These are phyloP conservation scores for Lineus longissimus DNA, from an alignment of 1,140 invertebrate genomes.

Conservation along the genomic window DNA sequence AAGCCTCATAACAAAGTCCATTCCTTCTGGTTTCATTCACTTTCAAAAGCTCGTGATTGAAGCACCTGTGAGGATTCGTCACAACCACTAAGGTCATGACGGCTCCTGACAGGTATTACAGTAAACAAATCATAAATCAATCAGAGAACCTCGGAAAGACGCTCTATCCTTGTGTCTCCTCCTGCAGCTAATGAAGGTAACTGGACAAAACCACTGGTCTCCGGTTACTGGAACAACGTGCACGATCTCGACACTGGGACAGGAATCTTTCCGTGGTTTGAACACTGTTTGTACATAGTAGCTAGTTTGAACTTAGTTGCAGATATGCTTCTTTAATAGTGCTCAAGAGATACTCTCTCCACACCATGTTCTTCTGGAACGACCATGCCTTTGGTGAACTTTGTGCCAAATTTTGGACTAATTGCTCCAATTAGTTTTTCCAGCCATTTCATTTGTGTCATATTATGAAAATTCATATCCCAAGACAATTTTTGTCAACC, in stretches of 20 bases:
- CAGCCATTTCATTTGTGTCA: no score
- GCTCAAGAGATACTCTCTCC: constrained; percentile 3
- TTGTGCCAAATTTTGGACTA: no score
- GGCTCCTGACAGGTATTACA: not conserved
- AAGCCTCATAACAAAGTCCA: no score
- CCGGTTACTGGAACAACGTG: not conserved
- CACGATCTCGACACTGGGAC: not conserved
- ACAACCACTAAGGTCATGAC: no score
- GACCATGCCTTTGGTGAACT: not conserved
- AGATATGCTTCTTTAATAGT: not conserved
- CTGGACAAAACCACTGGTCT: constrained; percentile 4
- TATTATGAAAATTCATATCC: no score
- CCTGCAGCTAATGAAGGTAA: not conserved
- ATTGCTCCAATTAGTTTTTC: no score
- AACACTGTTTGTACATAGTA: not conserved
- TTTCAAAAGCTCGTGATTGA: no score
- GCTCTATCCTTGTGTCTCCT: not conserved
- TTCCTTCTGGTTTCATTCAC: no score
- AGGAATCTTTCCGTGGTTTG: not conserved
- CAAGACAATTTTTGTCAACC: no score
- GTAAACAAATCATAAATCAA: not conserved
- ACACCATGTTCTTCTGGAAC: not conserved
- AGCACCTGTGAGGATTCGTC: no score
- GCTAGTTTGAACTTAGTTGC: not conserved
- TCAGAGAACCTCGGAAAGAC: not conserved